Evolutionary conservation across 2,797 vertebrate species (phyloP).

Genomic region (Gymnopithys bicolor): DNA sequence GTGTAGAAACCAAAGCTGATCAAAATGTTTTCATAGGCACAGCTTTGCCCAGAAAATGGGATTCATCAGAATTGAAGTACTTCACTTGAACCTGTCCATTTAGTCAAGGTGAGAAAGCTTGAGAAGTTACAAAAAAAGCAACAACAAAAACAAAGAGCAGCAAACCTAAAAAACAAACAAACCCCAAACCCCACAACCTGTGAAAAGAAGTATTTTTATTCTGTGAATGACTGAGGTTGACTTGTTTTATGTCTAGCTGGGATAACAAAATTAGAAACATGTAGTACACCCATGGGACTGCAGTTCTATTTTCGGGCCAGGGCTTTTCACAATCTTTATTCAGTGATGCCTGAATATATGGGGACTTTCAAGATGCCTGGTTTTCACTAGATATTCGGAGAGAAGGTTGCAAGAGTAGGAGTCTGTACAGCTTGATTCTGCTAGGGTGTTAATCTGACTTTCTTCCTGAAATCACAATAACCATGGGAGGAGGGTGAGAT

Average conservation of each 20-base stretch:
- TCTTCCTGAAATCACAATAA: neutral
- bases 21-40: neutral
- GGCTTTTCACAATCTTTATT: conserved; percentile 16
- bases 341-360: neutral
- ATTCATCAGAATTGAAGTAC: neutral
- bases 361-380: neutral
- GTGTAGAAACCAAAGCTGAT: neutral
- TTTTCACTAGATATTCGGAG: neutral
- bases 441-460: neutral
- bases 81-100: neutral
- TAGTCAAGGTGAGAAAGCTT: neutral
- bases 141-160: neutral
- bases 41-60: neutral
- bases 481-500: neutral
- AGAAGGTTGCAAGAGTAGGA: neutral
- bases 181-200: neutral
- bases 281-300: neutral
- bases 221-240: neutral
- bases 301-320: neutral
- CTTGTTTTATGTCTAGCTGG: neutral
- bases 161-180: neutral
- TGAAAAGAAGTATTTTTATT: neutral
- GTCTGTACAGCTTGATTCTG: neutral
- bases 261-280: neutral
- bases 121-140: neutral